Percentiles rank a stretch among this genome's conserved stretches.
Evolutionary conservation across 2,888 invertebrate species (phyloP).

Genomic region (Apeira syringaria): DNA sequence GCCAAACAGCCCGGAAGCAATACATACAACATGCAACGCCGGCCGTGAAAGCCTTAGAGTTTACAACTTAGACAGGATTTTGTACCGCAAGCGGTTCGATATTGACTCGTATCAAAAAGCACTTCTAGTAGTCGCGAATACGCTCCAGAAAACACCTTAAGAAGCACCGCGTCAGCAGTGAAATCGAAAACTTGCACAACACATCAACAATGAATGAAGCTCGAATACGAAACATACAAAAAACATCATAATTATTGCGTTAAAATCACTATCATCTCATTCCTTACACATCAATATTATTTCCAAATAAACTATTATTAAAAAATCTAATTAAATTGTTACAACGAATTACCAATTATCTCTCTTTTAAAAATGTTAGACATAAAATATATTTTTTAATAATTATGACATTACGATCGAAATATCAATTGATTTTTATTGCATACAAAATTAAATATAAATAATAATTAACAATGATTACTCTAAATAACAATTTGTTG

Average conservation of each 20-base stretch:
- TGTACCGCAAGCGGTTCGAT: too few relatives aligned
- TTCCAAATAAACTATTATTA: constrained; percentile 44
- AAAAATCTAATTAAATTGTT: constrained; percentile 54
- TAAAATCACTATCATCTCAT: constrained; percentile 47
- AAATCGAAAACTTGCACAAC: constrained; percentile 18
- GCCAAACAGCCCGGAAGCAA: too few relatives aligned
- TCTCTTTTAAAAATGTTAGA: constrained; percentile 60
- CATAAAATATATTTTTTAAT: constrained; percentile 45
- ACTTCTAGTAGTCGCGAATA: too few relatives aligned
- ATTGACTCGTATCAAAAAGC: too few relatives aligned
- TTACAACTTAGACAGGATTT: too few relatives aligned
- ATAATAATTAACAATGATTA: constrained; percentile 68
- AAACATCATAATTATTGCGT: constrained; percentile 59
- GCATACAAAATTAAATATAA: constrained; percentile 64
- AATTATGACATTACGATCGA: constrained; percentile 62
- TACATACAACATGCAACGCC: too few relatives aligned
- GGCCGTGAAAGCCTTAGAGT: too few relatives aligned
- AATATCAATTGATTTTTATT: constrained; percentile 79
- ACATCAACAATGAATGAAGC: constrained; percentile 39
- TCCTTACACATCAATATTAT: constrained; percentile 56
- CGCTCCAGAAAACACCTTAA: neutral
- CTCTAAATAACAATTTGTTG: constrained; percentile 66
- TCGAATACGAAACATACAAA: constrained; percentile 40
- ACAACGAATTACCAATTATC: constrained; percentile 59
- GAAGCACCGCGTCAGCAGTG: constrained; percentile 18